Evolutionary conservation across 2,888 invertebrate genomes (phyloP).

Genomic region (Adelphocoris suturalis): DNA sequence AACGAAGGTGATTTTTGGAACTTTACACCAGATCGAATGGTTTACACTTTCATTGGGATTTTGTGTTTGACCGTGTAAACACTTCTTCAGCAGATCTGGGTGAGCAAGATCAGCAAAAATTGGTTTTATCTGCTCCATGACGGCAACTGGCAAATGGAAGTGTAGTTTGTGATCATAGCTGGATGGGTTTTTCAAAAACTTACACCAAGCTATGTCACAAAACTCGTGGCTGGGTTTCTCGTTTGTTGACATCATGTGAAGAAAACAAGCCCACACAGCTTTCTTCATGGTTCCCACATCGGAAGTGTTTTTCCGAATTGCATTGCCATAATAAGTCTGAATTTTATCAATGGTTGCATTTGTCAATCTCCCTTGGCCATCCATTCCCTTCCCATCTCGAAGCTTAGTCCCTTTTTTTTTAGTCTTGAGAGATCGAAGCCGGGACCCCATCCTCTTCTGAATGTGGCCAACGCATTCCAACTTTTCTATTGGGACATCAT

Average conservation of each 20-base stretch:
- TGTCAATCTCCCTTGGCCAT: not conserved
- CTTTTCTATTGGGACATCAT: conserved; percentile 31
- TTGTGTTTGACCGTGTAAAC: conserved; percentile 54
- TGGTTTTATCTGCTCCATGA: conserved; percentile 46
- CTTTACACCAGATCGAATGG: conserved; percentile 16
- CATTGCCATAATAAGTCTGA: not conserved
- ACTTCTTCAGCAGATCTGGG: conserved; percentile 28
- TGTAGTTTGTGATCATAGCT: conserved; percentile 43
- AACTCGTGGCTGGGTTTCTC: conserved; percentile 1
- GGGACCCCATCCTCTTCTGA: conserved; percentile 71
- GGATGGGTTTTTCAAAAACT: conserved; percentile 15
- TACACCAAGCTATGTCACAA: not conserved
- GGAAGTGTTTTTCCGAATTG: conserved; percentile 60
- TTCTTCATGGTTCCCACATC: conserved; percentile 66
- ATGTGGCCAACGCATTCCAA: conserved; percentile 56
- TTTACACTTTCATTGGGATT: conserved; percentile 38
- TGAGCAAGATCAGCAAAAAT: conserved; percentile 23
- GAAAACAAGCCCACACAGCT: not conserved
- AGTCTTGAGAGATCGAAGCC: conserved; percentile 62
- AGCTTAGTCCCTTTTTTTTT: conserved; percentile 54
- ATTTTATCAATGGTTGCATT: not conserved
- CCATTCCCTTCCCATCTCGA: conserved; percentile 6
- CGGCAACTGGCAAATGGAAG: conserved; percentile 45
- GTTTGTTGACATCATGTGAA: not conserved
- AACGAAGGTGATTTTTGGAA: conserved; percentile 51